Evolutionary conservation across 1,140 invertebrate species (phyloP).

Genomic region (Cherax destructor): DNA sequence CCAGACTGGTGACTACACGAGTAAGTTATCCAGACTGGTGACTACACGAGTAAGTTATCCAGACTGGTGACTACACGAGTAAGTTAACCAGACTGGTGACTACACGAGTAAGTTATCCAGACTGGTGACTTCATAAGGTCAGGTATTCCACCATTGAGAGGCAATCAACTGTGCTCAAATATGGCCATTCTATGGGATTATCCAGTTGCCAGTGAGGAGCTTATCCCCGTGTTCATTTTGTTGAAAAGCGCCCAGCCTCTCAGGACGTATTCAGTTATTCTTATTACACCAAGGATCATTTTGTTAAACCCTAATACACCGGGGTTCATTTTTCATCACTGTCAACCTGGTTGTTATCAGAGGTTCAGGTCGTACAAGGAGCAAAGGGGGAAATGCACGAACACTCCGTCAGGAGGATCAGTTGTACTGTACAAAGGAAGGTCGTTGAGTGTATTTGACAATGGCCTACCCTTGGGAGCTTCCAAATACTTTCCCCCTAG

Average conservation of each 20-base stretch:
- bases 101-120: constrained; percentile 25
- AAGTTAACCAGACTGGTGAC: too few relatives aligned
- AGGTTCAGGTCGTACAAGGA: neutral
- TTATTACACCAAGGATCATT: too few relatives aligned
- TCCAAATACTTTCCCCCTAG: neutral
- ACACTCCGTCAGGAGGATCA: constrained; percentile 9
- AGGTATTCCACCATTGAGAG: constrained; percentile 49
- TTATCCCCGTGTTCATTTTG: neutral
- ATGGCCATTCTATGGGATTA: constrained; percentile 59
- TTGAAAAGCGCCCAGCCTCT: neutral
- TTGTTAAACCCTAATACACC: constrained; percentile 31
- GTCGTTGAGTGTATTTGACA: constrained; percentile 18
- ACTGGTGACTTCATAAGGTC: constrained; percentile 60
- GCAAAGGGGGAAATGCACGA: neutral
- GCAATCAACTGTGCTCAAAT: constrained; percentile 61
- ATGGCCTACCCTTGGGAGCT: neutral
- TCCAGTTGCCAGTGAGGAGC: constrained; percentile 41
- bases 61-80: too few relatives aligned
- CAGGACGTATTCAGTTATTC: too few relatives aligned
- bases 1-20: too few relatives aligned
- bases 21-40: too few relatives aligned
- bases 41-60: too few relatives aligned
- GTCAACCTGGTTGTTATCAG: neutral
- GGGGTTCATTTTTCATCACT: constrained; percentile 15
- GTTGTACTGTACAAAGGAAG: constrained; percentile 32